These are phyloP conservation scores for Chrysemys picta DNA, from an alignment of 2,113 vertebrate species.

Conservation along the genomic window DNA sequence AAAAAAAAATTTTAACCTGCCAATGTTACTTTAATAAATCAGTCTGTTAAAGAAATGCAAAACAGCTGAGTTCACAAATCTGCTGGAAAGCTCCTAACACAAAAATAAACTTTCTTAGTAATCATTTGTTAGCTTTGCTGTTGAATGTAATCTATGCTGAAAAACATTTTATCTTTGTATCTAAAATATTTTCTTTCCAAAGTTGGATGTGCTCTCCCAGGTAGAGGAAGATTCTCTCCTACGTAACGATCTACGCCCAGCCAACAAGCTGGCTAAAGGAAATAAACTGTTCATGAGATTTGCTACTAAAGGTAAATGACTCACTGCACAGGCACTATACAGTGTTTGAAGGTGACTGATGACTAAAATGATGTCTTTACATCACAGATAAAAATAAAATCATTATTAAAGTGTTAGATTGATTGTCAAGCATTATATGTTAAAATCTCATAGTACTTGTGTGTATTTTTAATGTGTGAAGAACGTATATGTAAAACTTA, in stretches of 20 bases:
- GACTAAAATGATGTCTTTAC: background rate
- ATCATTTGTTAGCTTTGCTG: background rate
- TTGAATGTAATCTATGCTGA: background rate
- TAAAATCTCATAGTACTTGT: background rate
- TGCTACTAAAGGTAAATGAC: conserved; percentile 89
- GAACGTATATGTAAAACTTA: background rate
- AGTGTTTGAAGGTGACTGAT: conserved; percentile 16
- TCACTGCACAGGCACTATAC: background rate
- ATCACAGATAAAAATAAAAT: background rate
- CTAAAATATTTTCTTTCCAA: conserved; percentile 72
- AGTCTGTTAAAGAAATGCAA: background rate
- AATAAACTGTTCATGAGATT: conserved; percentile 94
- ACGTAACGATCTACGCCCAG: conserved; percentile 90
- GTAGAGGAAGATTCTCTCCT: conserved; percentile 91
- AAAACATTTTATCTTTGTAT: conserved; percentile 36
- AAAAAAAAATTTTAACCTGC: background rate
- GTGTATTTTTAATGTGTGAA: background rate
- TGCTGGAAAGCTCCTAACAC: background rate
- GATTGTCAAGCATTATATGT: background rate
- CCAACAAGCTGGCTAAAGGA: conserved; percentile 91
- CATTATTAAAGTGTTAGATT: background rate
- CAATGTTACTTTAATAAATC: background rate
- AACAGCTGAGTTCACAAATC: background rate
- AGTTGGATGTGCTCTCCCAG: conserved; percentile 87
- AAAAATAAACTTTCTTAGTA: conserved; percentile 9